Conservation (phyloP, 2,888 invertebrate genomes). For the Dorcus parallelipipedus region DNA sequence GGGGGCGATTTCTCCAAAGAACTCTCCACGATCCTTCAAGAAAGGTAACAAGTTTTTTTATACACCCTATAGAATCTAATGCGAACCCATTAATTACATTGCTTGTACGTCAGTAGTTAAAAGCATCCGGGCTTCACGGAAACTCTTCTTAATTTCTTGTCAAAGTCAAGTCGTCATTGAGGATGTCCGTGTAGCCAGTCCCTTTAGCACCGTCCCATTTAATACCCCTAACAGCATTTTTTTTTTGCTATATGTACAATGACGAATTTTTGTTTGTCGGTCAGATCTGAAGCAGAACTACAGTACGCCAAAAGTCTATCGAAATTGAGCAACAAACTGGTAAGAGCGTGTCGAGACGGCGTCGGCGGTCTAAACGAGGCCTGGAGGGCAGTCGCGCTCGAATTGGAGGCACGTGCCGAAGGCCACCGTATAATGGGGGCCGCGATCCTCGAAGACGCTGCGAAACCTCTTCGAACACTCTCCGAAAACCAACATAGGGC, state of each 20-base stretch:
- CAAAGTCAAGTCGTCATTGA: too few relatives aligned
- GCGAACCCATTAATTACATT: too few relatives aligned
- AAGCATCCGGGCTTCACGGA: too few relatives aligned
- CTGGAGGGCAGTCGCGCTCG: constrained; percentile 88
- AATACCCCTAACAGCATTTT: too few relatives aligned
- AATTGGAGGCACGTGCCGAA: constrained; percentile 90
- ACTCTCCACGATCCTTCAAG: constrained; percentile 81
- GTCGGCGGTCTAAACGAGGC: constrained; percentile 81
- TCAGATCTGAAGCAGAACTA: constrained; percentile 85
- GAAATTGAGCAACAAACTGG: constrained; percentile 81
- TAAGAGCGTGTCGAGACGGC: constrained; percentile 76
- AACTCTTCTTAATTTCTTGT: too few relatives aligned
- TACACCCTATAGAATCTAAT: too few relatives aligned
- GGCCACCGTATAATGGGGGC: constrained; percentile 66
- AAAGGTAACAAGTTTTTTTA: constrained; percentile 63
- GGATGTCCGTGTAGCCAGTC: too few relatives aligned
- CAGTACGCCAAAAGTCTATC: constrained; percentile 87
- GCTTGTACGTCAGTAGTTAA: too few relatives aligned
- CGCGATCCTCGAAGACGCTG: constrained; percentile 80
- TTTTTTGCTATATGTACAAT: too few relatives aligned
- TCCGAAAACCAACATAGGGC: constrained; percentile 70
- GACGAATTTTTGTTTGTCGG: constrained; percentile 31
- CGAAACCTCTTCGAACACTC: constrained; percentile 77
- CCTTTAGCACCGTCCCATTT: too few relatives aligned
- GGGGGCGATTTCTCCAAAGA: constrained; percentile 95